Evolutionary conservation across 2,113 vertebrate genomes (phyloP), one percentile per base, ranked within the genome.

Genomic region (Tamias sibiricus): DNA sequence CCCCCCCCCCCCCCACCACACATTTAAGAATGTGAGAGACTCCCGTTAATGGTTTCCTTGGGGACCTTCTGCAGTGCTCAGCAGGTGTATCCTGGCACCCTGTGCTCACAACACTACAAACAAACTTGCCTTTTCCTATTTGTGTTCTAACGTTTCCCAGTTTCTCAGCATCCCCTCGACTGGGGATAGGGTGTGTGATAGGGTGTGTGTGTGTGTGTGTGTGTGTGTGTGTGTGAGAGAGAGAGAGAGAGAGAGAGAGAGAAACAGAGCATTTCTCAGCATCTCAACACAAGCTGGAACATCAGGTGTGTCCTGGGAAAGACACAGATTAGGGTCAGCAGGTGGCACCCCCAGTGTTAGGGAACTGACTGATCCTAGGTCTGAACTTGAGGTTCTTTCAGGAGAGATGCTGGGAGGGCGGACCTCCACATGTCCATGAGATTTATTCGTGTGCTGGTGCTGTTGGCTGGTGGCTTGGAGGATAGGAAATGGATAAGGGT

Each of bases 41-140:
- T 75, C 72, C 37, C 49, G 40, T 85, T 82, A 92, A 97, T n/a
- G 91, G 91, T 89, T 94, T 96, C 93, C 89, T 91, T 94, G 35
- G 86, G 97, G 81, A 90, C 91, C 91, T 97, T 92, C 81, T 87
- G 86, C 89, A 84, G 83, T 35, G n/a, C 96, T 90, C 96, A 95
- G 97, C 97, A 96, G 96, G 98, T 89, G 91, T 54, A 96, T 97
- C 97, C 97, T 94, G 94, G 81, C 95, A 22, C 83, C 68, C 79
- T 49, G 69, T 64, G 94, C 13, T 71, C 40, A 24, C 64, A 44
- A 92, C 93, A 90, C 72, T 75, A 87, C 83, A 81, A 90, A 76
- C 85, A 87, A 94, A 91, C 91, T 88, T 80, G 88, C 82, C 85
- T 84, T 94, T 93, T 93, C 95, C 91, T 91, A 84, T 93, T 94